phyloP scores from a whole-genome alignment of 1,140 invertebrate genomes.

The Heliconius himera region DNA sequence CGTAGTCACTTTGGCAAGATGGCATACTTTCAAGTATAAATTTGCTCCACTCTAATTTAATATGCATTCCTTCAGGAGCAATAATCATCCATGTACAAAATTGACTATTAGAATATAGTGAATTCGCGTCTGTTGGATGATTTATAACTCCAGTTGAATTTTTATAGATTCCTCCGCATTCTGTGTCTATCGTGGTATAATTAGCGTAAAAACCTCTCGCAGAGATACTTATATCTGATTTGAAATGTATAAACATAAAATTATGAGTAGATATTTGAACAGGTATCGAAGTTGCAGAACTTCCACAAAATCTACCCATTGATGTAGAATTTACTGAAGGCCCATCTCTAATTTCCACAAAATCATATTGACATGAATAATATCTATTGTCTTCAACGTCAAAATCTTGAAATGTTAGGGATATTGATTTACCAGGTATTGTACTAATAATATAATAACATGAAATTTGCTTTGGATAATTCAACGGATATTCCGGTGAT shows the following conservation, averaged over 20 bases:
- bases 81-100: conserved; percentile 91
- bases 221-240: conserved; percentile 83
- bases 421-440: conserved; percentile 83
- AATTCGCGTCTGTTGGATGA: conserved; percentile 73
- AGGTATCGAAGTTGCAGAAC: conserved; percentile 73
- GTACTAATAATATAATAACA: conserved; percentile 91
- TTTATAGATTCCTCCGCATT: conserved; percentile 88
- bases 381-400: conserved; percentile 84
- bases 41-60: conserved; percentile 88
- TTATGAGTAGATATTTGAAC: conserved; percentile 87
- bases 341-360: conserved; percentile 87
- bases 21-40: conserved; percentile 86
- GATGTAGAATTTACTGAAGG: conserved; percentile 84
- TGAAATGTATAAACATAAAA: conserved; percentile 86
- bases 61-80: conserved; percentile 85
- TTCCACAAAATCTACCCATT: conserved; percentile 87
- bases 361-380: conserved; percentile 62
- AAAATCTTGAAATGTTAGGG: conserved; percentile 86
- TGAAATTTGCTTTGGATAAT: conserved; percentile 84
- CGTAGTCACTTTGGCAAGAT: conserved; percentile 87
- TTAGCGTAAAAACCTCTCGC: conserved; percentile 88
- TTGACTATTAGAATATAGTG: conserved; percentile 83
- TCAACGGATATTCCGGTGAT: conserved; percentile 90
- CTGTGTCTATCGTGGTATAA: conserved; percentile 85
- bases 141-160: conserved; percentile 82